A percentile compares a stretch with the other conserved stretches of the same genome.
phyloP scores from a whole-genome alignment of 2,113 vertebrate species.

The Romanogobio albipinnatus region DNA sequence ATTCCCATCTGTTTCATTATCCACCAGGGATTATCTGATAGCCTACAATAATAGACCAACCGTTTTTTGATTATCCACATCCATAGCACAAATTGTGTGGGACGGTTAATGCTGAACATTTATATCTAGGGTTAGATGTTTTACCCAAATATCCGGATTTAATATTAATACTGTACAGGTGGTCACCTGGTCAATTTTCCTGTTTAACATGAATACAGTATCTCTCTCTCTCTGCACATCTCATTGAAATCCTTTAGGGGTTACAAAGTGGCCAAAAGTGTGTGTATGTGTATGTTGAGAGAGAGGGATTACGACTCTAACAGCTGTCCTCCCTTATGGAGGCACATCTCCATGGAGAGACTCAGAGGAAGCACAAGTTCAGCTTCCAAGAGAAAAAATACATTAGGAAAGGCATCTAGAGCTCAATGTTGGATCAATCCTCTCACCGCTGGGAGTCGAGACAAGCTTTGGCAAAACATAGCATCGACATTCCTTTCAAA shows the following conservation, averaged over 20 bases:
- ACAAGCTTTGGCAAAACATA: constrained; percentile 49
- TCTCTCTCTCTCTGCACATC: not conserved
- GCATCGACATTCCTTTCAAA: constrained; percentile 39
- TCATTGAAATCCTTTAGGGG: not conserved
- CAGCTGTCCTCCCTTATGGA: constrained; percentile 67
- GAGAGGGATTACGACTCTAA: constrained; percentile 49
- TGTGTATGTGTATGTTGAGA: constrained; percentile 12
- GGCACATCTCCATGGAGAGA: constrained; percentile 41
- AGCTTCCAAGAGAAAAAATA: constrained; percentile 46
- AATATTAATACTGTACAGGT: not conserved
- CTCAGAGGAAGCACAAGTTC: constrained; percentile 39
- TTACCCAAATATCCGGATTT: not conserved
- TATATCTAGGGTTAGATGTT: not conserved
- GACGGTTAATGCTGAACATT: not conserved
- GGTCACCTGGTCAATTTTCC: not conserved
- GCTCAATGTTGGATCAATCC: constrained; percentile 41
- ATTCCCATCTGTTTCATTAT: not conserved
- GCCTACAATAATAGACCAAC: too few relatives aligned
- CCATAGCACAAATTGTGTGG: not conserved
- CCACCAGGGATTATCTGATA: not conserved
- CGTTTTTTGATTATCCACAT: not conserved
- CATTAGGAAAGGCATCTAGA: constrained; percentile 44
- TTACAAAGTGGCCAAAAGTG: constrained; percentile 28
- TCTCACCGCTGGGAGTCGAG: constrained; percentile 43
- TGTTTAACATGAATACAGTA: not conserved